Percentiles rank a stretch among this genome's conserved stretches.
phyloP scores from a whole-genome alignment of 2,113 vertebrate species.

The Lathamus discolor region DNA sequence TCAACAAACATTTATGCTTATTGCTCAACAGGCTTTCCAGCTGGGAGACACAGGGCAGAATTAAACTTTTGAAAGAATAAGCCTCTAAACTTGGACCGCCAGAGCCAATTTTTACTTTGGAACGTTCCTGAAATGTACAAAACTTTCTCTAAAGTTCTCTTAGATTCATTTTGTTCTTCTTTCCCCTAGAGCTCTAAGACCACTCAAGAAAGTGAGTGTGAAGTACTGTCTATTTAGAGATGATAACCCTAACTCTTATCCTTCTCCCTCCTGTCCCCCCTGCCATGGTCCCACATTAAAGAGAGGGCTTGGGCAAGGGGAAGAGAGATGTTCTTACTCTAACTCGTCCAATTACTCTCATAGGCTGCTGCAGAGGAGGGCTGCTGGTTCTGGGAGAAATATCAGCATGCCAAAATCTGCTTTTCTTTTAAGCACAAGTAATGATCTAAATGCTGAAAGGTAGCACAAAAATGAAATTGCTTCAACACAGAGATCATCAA shows the following conservation, averaged over 20 bases:
- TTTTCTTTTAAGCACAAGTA: neutral
- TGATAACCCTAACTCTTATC: conserved; percentile 12
- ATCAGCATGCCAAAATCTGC: neutral
- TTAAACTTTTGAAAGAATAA: conserved; percentile 26
- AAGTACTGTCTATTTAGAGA: conserved; percentile 36
- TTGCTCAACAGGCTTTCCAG: neutral
- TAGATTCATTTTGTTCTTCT: neutral
- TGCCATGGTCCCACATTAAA: neutral
- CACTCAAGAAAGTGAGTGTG: conserved; percentile 1
- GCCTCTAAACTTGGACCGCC: neutral
- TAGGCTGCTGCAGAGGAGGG: neutral
- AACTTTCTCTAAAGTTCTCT: neutral
- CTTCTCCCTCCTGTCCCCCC: neutral
- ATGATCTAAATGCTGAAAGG: neutral
- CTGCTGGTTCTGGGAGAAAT: neutral
- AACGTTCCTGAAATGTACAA: neutral
- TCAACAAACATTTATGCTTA: neutral
- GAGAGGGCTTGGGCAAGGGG: neutral
- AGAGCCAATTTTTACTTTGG: neutral
- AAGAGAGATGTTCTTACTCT: neutral
- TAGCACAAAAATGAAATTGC: neutral
- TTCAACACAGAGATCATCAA: neutral
- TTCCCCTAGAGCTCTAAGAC: neutral
- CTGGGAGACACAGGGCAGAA: neutral
- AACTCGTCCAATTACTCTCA: neutral